These are phyloP conservation scores for Carassius carassius DNA, from an alignment of 2,113 vertebrate species.

Conservation along the genomic window DNA sequence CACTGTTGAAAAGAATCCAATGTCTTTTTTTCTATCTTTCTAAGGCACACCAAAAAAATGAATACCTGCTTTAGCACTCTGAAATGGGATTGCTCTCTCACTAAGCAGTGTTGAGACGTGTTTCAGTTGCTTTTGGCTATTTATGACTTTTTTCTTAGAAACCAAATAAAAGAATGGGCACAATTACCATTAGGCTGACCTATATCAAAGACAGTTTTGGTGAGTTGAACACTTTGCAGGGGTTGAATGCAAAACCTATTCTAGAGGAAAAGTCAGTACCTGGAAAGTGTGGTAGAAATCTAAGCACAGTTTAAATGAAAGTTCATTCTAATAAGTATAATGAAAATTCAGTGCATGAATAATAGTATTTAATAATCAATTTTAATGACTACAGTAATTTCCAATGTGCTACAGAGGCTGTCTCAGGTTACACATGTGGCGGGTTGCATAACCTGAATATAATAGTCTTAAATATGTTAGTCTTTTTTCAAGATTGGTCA, in stretches of 20 bases:
- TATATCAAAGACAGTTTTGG: not conserved
- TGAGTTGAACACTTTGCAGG: not conserved
- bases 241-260: not conserved
- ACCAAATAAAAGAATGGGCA: not conserved
- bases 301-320: not conserved
- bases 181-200: not conserved
- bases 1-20: not conserved
- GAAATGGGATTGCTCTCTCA: not conserved
- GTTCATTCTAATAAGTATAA: not conserved
- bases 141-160: not conserved
- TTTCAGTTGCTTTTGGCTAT: constrained; percentile 4
- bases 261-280: not conserved
- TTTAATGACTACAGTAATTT: not conserved
- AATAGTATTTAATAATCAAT: not conserved
- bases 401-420: not conserved
- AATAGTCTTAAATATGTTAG: no score
- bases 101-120: not conserved
- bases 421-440: not conserved
- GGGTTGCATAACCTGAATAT: no score
- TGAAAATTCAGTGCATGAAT: not conserved
- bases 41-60: not conserved
- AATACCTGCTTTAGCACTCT: not conserved
- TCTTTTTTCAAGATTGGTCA: no score
- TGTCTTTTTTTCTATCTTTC: not conserved
- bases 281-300: not conserved